A percentile compares a stretch with the other conserved stretches of the same genome.
phyloP scores from a whole-genome alignment of 2,888 invertebrate species.

The Gibbula magus region DNA sequence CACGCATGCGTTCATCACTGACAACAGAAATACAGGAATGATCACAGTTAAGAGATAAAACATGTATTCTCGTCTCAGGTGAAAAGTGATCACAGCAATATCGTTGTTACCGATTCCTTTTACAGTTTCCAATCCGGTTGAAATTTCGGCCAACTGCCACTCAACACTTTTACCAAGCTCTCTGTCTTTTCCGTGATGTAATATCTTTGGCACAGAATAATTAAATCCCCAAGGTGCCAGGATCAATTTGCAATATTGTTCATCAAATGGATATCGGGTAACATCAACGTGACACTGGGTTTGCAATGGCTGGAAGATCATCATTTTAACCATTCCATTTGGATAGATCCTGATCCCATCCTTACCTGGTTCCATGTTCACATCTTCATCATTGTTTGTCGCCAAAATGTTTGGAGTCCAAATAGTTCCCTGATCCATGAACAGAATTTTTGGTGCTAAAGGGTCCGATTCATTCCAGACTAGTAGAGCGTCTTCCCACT shows the following conservation, averaged over 20 bases:
- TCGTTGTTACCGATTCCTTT: not conserved
- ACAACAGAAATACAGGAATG: not conserved
- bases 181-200: too few relatives aligned
- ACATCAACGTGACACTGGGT: not conserved
- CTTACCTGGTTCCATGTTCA: too few relatives aligned
- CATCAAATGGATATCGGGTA: not conserved
- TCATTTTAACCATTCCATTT: not conserved
- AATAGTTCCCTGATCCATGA: too few relatives aligned
- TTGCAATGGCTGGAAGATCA: not conserved
- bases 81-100: not conserved
- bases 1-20: not conserved
- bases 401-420: too few relatives aligned
- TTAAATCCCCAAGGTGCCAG: not conserved
- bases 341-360: too few relatives aligned
- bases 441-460: too few relatives aligned
- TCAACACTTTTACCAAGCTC: too few relatives aligned
- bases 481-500: not conserved
- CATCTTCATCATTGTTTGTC: too few relatives aligned
- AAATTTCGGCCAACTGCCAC: too few relatives aligned
- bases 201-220: too few relatives aligned
- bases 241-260: not conserved
- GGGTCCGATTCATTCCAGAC: not conserved
- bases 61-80: not conserved
- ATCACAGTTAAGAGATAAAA: conserved; percentile 7
- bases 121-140: too few relatives aligned